Base-by-base conservation (phyloP, 2,888 invertebrate species). In the Coecobrya sp. region DNA sequence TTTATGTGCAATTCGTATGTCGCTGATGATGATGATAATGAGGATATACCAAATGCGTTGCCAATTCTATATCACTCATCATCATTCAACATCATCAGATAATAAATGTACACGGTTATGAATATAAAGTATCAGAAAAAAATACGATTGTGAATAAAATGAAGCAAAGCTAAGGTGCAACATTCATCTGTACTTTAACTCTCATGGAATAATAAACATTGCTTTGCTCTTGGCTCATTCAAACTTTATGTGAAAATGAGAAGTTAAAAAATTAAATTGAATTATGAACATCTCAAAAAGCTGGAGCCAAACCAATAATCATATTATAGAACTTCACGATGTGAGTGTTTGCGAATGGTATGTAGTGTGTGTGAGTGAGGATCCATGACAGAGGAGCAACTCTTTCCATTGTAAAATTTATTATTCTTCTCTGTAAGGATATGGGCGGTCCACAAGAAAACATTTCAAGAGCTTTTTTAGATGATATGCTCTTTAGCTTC, bases 281-380 rank as follows among this genome's bases (percentile, higher is more conserved):
- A 86, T 86, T 86, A 86, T 86, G 86, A 52, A 86, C 86, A 68
- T 86, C 86, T 86, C 86, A 86, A 86, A 86, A 86, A 86, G 70
- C 86, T 86, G 86, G 86, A 86, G 86, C 52, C 86, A 86, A 68
- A 86, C 86, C 86, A 86, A 86, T 86, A 86, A 86, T 86, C 86
- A 86, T 86, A 86, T 86, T 86, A 86, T 68, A 81, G 45, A 81
- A 81, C 27, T 49, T 73, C 73, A 42, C 0, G 16, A 36, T n/a
- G 36, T 16, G 73, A 13, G 36, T 73, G n/a, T 73, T n/a, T 73
- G 73, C 13, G 73, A 30, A 36, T 36, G 36, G 25, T 55, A 3
- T 81, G n/a, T 52, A 42, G 25, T 55, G 10, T 81, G n/a, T 52
- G 45, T 30, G 36, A 16, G 70, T 49, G 70, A 27, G 36, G 42